Evolutionary conservation across 1,140 invertebrate genomes (phyloP).

Genomic region (Temnothorax longispinosus): DNA sequence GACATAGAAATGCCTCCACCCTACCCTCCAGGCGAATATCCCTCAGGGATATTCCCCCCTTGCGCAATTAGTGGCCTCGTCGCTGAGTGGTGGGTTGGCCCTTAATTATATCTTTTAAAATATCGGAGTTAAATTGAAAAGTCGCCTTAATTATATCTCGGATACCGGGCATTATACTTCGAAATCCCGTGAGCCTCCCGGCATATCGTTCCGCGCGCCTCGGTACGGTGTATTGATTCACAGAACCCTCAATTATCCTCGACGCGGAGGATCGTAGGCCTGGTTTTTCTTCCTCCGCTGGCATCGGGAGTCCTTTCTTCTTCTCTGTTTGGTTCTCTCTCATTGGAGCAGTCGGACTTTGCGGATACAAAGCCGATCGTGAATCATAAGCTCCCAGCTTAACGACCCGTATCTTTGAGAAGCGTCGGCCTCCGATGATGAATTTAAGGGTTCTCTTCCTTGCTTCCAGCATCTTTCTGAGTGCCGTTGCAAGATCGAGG

Average conservation of each 20-base stretch:
- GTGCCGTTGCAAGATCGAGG: conserved; percentile 9
- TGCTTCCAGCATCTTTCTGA: conserved; percentile 8
- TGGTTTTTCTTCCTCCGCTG: conserved; percentile 65
- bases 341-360: conserved; percentile 17
- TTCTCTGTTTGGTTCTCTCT: conserved; percentile 27
- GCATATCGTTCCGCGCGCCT: conserved; percentile 6
- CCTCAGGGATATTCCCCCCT: conserved; percentile 62
- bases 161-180: conserved; percentile 75
- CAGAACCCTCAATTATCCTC: conserved; percentile 79
- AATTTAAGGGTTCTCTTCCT: conserved; percentile 65
- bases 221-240: conserved; percentile 74
- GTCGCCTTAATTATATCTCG: conserved; percentile 82
- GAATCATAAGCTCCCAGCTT: conserved; percentile 78
- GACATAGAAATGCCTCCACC: conserved; percentile 63
- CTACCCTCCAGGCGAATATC: conserved; percentile 21
- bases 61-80: conserved; percentile 80
- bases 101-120: conserved; percentile 84
- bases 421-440: conserved; percentile 64
- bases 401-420: conserved; percentile 74
- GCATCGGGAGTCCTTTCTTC: conserved; percentile 39
- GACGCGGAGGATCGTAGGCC: conserved; percentile 63
- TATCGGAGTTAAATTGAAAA: conserved; percentile 84
- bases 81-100: conserved; percentile 71
- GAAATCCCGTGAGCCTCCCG: conserved; percentile 48
- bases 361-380: conserved; percentile 74